phyloP scores from a whole-genome alignment of 2,888 invertebrate species.

The Scaptomyza flava region DNA sequence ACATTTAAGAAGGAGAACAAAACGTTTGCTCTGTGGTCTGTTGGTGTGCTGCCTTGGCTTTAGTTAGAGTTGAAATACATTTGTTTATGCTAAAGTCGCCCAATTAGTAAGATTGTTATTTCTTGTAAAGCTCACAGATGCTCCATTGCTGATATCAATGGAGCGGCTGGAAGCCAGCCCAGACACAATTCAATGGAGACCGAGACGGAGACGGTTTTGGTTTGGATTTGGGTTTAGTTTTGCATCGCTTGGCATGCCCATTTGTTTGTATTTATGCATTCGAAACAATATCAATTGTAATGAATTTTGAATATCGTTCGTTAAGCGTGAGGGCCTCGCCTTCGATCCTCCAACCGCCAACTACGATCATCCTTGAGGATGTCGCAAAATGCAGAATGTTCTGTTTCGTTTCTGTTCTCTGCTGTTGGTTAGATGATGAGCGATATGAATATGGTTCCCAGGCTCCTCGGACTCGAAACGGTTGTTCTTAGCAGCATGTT shows the following conservation, averaged over 20 bases:
- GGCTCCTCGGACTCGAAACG: slow-evolving; percentile 36
- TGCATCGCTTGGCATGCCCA: slow-evolving; percentile 60
- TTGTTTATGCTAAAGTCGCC: slow-evolving; percentile 85
- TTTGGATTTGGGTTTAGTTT: slow-evolving; percentile 1
- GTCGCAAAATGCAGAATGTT: slow-evolving; percentile 77
- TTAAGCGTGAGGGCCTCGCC: slow-evolving; percentile 69
- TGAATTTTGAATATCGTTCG: slow-evolving; percentile 84
- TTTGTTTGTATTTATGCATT: slow-evolving; percentile 81
- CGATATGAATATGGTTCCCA: slow-evolving; percentile 83
- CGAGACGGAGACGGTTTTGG: background rate
- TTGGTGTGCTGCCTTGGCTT: slow-evolving; percentile 50
- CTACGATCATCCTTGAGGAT: slow-evolving; percentile 47
- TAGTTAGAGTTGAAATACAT: slow-evolving; percentile 83
- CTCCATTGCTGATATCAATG: slow-evolving; percentile 66
- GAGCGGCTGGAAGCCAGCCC: slow-evolving; percentile 19
- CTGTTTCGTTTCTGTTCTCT: background rate
- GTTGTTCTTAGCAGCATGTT: slow-evolving; percentile 1
- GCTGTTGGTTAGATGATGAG: slow-evolving; percentile 64
- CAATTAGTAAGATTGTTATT: slow-evolving; percentile 85
- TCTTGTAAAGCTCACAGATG: slow-evolving; percentile 82
- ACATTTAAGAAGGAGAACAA: slow-evolving; percentile 72
- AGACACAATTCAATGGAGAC: slow-evolving; percentile 30
- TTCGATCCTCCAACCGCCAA: background rate
- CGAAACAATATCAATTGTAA: slow-evolving; percentile 84
- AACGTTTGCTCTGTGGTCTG: slow-evolving; percentile 64